Percentiles rank a stretch among this genome's conserved stretches.
Conservation (phyloP, 2,113 vertebrate species). For the Cygnus atratus region DNA sequence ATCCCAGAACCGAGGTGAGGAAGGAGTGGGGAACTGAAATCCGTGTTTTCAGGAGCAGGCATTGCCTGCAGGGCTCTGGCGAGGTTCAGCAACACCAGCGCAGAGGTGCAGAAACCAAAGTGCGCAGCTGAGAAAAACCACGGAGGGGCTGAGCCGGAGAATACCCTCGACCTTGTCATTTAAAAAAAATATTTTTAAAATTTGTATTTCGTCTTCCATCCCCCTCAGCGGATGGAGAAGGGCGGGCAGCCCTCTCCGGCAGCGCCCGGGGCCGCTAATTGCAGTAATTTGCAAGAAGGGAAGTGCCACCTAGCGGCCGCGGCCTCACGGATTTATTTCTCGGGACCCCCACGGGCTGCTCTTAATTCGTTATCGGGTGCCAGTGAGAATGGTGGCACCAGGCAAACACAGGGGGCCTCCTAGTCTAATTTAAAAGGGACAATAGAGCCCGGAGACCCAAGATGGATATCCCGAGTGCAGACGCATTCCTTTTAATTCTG, state of each 20-base stretch:
- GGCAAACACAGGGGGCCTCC: conserved; percentile 22
- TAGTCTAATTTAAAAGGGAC: conserved; percentile 11
- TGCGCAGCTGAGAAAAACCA: background rate
- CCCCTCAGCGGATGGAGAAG: background rate
- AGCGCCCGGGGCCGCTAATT: conserved; percentile 4
- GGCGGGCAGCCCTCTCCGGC: background rate
- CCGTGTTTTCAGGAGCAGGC: no score
- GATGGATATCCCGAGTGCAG: conserved; percentile 36
- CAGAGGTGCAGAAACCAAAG: background rate
- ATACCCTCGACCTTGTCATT: background rate
- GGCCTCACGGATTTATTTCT: background rate
- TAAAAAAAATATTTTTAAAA: background rate
- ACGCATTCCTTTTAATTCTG: conserved; percentile 58
- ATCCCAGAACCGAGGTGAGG: no score
- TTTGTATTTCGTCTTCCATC: background rate
- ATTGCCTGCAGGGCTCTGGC: background rate
- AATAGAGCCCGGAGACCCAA: background rate
- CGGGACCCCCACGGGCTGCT: no score
- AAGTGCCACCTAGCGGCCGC: conserved; percentile 66
- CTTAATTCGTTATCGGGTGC: background rate
- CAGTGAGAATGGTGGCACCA: background rate
- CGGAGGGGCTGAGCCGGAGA: background rate
- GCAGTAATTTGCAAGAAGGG: conserved; percentile 21
- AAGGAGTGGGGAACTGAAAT: no score
- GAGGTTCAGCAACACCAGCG: background rate